Evolutionary conservation across 2,113 vertebrate species (phyloP).

Genomic region (Coptodon bakossiorum): DNA sequence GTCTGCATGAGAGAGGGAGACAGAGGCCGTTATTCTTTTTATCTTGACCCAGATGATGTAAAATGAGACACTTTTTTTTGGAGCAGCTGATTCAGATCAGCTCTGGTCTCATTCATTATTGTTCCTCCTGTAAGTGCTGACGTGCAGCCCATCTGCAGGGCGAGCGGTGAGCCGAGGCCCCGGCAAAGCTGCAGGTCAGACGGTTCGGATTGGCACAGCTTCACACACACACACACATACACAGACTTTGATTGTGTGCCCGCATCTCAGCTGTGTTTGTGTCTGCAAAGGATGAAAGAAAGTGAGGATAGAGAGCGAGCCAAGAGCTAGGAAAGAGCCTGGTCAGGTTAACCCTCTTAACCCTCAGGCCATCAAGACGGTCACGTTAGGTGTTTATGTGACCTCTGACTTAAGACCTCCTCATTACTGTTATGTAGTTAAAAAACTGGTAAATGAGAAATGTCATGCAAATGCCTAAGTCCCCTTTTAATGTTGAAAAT

Average conservation of each 20-base stretch:
- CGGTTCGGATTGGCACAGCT: conserved; percentile 23
- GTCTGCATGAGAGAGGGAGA: neutral
- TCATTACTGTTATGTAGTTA: neutral
- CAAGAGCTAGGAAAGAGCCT: neutral
- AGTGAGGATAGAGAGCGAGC: neutral
- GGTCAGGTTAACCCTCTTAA: neutral
- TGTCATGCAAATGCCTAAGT: neutral
- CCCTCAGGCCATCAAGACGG: neutral
- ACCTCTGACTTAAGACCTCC: neutral
- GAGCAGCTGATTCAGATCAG: neutral
- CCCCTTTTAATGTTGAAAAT: neutral
- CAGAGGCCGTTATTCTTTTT: neutral
- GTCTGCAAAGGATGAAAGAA: neutral
- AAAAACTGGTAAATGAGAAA: neutral
- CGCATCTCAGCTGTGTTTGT: neutral
- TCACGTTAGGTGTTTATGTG: neutral
- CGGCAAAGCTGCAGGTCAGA: neutral
- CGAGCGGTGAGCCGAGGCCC: neutral
- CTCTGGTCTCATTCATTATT: neutral
- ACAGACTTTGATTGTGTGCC: neutral
- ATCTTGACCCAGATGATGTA: neutral
- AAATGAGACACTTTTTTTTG: neutral
- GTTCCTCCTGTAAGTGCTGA: neutral
- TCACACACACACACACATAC: neutral
- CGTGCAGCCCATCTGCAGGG: neutral